A percentile compares a stretch with the other conserved stretches of the same genome.
These are phyloP conservation scores for Pristionchus japonicus DNA, from an alignment of 2,888 invertebrate genomes.

Conservation along the genomic window DNA sequence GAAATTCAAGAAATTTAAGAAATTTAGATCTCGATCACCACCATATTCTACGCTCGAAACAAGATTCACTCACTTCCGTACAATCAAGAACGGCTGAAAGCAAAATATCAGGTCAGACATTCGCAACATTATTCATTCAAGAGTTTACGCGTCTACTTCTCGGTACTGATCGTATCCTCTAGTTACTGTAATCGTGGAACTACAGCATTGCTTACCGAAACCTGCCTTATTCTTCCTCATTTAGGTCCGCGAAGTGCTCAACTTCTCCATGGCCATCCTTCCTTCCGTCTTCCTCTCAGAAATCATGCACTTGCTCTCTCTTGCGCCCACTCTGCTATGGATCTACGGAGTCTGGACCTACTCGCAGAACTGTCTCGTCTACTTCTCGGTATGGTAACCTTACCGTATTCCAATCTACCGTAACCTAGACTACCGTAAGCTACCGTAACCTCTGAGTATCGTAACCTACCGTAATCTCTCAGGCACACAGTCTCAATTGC, in stretches of 20 bases:
- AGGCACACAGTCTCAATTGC: slow-evolving; percentile 1
- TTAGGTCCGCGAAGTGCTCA: neutral
- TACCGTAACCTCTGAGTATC: neutral
- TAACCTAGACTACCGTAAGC: neutral
- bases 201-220: neutral
- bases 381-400: neutral
- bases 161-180: neutral
- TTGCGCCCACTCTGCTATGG: neutral
- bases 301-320: neutral
- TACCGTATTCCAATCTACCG: neutral
- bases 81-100: neutral
- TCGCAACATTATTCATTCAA: neutral
- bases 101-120: neutral
- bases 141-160: neutral
- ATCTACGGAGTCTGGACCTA: neutral
- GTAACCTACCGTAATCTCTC: neutral
- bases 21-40: neutral
- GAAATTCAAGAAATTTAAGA: no score
- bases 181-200: neutral
- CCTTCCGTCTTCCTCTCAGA: neutral
- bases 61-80: neutral
- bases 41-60: neutral
- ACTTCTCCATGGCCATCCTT: neutral
- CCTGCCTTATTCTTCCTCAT: no score
- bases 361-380: neutral